Evolutionary conservation across 2,888 invertebrate species (phyloP), one percentile per base, ranked within the genome.

Genomic region (Melitaea athalia): DNA sequence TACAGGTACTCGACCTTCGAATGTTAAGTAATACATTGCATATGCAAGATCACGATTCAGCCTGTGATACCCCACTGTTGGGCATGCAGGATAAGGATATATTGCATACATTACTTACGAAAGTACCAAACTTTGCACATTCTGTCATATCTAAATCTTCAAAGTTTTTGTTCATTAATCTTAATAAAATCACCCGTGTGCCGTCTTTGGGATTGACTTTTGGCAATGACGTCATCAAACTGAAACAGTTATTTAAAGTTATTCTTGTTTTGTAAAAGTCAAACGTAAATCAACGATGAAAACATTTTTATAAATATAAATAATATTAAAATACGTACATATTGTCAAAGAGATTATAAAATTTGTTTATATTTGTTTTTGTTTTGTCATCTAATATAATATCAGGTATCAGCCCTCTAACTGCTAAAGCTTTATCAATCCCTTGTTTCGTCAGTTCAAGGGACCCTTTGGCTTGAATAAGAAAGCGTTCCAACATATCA

Each of bases 371-470:
- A n/a, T 4, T n/a, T 14, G 3, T 49, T 49, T 2, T 49, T 6
- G 47, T 14, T n/a, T 49, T n/a, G 3, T 49, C n/a, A n/a, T 6
- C 0, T 14, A n/a, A 14, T 4, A 49, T n/a, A 4, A 49, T 4
- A 5, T 49, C 47, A 5, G 14, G 47, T 6, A 49, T 3, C 47
- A 49, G n/a, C 6, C 14, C 47, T 49, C 47, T 12, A 6, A 49
- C 6, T 14, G n/a, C n/a, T 6, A 49, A n/a, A 0, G n/a, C 47
- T 49, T 49, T 49, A 49, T 91, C 91, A 0, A 91, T 65, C 66
- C 83, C 85, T 14, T 63, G 83, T 73, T 91, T 91, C 0, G 89
- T 84, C 0, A 76, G 83, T 74, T 91, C 91, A 0, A 87, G 75
- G 0, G 91, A 91, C 1, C 89, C 88, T 59, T 81, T 82, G 0